Evolutionary conservation across 2,888 invertebrate genomes (phyloP).

Genomic region (Dioctria linearis): DNA sequence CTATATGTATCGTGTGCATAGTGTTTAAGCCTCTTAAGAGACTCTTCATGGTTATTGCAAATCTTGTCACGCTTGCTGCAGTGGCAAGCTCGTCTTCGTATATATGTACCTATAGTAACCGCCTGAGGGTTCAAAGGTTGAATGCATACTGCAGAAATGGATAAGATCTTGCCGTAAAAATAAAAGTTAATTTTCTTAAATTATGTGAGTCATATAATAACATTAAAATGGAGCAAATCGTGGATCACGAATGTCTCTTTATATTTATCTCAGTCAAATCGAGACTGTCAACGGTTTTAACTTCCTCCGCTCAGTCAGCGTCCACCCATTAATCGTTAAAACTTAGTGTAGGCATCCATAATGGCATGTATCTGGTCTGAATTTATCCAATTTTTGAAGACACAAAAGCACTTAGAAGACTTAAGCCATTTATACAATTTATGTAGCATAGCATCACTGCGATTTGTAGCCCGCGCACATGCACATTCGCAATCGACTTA

Average conservation of each 20-base stretch:
- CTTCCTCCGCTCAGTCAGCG: no score
- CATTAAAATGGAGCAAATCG: not conserved
- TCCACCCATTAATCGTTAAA: no score
- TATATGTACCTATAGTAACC: not conserved
- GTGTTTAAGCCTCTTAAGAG: not conserved
- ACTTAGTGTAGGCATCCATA: no score
- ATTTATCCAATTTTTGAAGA: not conserved
- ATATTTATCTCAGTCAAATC: no score
- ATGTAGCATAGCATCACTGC: not conserved
- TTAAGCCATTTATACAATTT: not conserved
- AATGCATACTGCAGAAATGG: not conserved
- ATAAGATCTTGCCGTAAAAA: not conserved
- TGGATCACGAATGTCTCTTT: not conserved
- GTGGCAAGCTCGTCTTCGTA: not conserved
- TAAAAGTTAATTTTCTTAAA: not conserved
- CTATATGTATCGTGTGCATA: no score
- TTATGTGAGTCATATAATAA: not conserved
- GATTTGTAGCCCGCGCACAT: not conserved
- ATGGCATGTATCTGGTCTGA: not conserved
- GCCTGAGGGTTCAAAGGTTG: not conserved
- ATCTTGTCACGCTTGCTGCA: not conserved
- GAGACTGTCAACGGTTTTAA: no score
- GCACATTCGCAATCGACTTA: slow-evolving; percentile 11
- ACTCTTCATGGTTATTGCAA: not conserved
- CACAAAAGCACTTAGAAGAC: not conserved